phyloP scores from a whole-genome alignment of 2,888 invertebrate species.

The Dromius quadrimaculatus region DNA sequence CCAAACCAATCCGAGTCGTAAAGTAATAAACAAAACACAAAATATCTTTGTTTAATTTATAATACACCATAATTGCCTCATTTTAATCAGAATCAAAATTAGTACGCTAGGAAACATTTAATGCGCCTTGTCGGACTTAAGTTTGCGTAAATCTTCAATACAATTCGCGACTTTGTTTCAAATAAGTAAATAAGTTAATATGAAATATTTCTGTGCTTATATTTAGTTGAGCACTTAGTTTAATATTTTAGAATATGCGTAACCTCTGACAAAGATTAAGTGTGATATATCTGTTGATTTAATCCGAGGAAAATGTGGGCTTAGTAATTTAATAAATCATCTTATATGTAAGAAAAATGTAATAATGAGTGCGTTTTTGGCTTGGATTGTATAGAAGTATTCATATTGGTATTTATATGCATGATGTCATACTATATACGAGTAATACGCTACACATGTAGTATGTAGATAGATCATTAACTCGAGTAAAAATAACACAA shows the following conservation, averaged over 20 bases:
- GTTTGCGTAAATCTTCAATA: no score
- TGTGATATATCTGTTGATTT: slow-evolving; percentile 21
- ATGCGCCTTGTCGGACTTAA: no score
- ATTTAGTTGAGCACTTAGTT: slow-evolving; percentile 12
- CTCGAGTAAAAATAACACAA: background rate
- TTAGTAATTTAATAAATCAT: slow-evolving; percentile 5
- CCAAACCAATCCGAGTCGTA: no score
- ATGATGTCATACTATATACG: slow-evolving; percentile 5
- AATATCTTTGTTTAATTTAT: no score
- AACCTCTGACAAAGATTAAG: slow-evolving; percentile 37
- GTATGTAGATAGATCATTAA: background rate
- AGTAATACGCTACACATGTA: no score
- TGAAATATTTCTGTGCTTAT: slow-evolving; percentile 5
- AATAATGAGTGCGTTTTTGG: slow-evolving; percentile 3
- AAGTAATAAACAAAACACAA: no score
- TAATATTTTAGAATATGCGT: slow-evolving; percentile 19
- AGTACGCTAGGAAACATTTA: no score
- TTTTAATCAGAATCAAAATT: no score
- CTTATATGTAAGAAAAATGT: slow-evolving; percentile 9
- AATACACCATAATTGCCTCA: no score
- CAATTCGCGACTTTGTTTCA: slow-evolving; percentile 11
- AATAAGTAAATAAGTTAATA: slow-evolving; percentile 20
- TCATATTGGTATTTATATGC: slow-evolving; percentile 1
- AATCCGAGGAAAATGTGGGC: slow-evolving; percentile 25
- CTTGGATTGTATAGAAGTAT: background rate